Evolutionary conservation across 2,888 invertebrate species (phyloP), one percentile per base, ranked within the genome.

Genomic region (Cylloceria caligata): DNA sequence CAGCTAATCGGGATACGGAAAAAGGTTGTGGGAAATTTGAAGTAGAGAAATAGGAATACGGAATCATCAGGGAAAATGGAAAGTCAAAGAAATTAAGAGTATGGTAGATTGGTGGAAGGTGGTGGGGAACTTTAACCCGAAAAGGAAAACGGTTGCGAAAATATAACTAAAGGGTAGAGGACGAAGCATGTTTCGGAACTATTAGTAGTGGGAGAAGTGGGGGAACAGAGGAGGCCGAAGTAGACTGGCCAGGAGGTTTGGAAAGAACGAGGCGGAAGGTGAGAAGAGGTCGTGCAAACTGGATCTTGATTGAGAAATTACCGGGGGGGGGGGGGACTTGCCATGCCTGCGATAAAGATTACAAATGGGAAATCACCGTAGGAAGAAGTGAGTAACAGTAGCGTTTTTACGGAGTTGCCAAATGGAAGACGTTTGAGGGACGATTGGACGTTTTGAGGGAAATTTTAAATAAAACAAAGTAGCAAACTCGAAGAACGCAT

Each of bases 91-190:
- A 9, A 60, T 7, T 36, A 19, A 36, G 4, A 13, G 9, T 11
- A 62, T 62, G 62, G 62, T 39, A 21, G 62, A 39, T 11, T 62
- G 62, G 62, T 62, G 62, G 62, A 19, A 16, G 13, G 62, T 39
- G 7, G 39, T 62, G 19, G 19, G 62, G 16, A 9, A 21, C 13
- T 62, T 39, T 19, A 39, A 39, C 5, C 39, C 62, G 19, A 21
- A 19, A 39, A 21, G 21, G 39, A 62, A 39, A 21, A 39, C 9
- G 34, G 39, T 19, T 19, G 62, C 11, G 62, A 39, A 62, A 62
- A 21, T 24, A 62, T 39, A 16, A 7, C n/a, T 0, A 21, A 62
- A 39, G 5, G 16, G 9, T 16, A 62, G 11, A 21, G 39, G 39
- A 39, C 21, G 5, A 13, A 62, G 4, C 21, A 62, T 19, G 36